phyloP scores from a whole-genome alignment of 2,797 vertebrate species.

The Nannoperca obscura region DNA sequence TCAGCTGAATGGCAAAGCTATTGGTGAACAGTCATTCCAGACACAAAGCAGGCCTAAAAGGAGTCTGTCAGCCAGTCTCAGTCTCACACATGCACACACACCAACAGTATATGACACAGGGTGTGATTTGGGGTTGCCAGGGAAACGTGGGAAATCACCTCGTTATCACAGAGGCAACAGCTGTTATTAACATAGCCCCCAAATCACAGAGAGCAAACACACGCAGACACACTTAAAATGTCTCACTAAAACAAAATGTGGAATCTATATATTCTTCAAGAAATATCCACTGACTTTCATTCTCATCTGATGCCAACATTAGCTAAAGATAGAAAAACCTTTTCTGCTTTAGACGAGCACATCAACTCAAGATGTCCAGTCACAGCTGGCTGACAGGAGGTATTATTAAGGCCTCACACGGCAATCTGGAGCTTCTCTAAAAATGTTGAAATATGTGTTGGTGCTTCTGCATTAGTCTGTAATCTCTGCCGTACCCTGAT shows the following conservation, averaged over 20 bases:
- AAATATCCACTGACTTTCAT: conserved; percentile 22
- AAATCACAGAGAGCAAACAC: conserved; percentile 53
- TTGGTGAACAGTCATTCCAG: conserved; percentile 55
- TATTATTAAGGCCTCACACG: conserved; percentile 5
- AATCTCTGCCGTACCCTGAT: neutral
- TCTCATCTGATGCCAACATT: conserved; percentile 63
- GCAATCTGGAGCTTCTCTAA: conserved; percentile 1
- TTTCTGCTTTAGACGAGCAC: conserved; percentile 34
- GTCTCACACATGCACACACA: conserved; percentile 22
- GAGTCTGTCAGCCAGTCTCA: conserved; percentile 28
- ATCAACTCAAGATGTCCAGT: conserved; percentile 47
- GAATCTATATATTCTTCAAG: conserved; percentile 22
- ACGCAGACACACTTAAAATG: conserved; percentile 9
- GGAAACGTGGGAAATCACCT: conserved; percentile 79
- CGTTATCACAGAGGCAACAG: conserved; percentile 57
- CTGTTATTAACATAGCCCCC: conserved; percentile 60
- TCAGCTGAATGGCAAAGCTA: conserved; percentile 29
- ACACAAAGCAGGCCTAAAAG: conserved; percentile 40
- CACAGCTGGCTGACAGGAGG: conserved; percentile 57
- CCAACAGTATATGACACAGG: conserved; percentile 27
- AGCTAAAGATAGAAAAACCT: conserved; percentile 45
- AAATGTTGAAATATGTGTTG: neutral
- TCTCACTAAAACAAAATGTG: conserved; percentile 41
- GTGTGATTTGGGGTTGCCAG: conserved; percentile 72
- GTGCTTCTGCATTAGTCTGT: neutral